Percentiles rank a stretch among this genome's conserved stretches.
Evolutionary conservation across 2,113 vertebrate genomes (phyloP).

Genomic region (Nesogale talazaci): DNA sequence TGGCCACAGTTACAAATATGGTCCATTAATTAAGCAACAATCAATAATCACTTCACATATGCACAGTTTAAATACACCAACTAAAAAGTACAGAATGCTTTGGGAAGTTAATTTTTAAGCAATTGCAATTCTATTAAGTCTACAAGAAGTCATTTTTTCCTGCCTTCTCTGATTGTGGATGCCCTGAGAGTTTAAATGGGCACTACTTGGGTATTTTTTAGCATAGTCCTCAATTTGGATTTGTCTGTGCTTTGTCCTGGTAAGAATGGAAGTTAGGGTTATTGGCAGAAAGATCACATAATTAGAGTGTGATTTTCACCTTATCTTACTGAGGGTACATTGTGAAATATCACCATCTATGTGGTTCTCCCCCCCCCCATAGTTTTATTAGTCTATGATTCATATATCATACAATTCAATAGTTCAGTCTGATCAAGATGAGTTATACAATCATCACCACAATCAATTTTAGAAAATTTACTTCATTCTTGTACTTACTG

Average conservation of each 20-base stretch:
- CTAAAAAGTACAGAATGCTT: neutral
- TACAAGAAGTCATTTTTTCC: neutral
- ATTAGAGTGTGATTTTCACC: neutral
- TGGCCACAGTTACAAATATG: neutral
- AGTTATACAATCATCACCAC: no score
- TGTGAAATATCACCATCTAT: accelerated
- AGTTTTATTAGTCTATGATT: no score
- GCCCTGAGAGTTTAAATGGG: neutral
- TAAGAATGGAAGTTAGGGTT: neutral
- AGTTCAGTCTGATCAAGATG: no score
- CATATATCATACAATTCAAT: no score
- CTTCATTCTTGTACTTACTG: no score
- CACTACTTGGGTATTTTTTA: neutral
- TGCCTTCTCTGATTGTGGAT: neutral
- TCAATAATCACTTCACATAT: neutral
- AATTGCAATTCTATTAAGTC: neutral
- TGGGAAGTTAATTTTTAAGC: no score
- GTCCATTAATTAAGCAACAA: neutral
- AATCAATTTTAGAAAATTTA: no score
- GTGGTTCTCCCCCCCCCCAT: no score
- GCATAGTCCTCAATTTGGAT: neutral
- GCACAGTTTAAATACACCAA: neutral
- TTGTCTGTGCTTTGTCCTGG: neutral
- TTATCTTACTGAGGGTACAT: neutral
- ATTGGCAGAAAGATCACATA: neutral